Percentiles rank a stretch among this genome's conserved stretches.
Evolutionary conservation across 2,113 vertebrate genomes (phyloP).

Genomic region (Antidorcas marsupialis): DNA sequence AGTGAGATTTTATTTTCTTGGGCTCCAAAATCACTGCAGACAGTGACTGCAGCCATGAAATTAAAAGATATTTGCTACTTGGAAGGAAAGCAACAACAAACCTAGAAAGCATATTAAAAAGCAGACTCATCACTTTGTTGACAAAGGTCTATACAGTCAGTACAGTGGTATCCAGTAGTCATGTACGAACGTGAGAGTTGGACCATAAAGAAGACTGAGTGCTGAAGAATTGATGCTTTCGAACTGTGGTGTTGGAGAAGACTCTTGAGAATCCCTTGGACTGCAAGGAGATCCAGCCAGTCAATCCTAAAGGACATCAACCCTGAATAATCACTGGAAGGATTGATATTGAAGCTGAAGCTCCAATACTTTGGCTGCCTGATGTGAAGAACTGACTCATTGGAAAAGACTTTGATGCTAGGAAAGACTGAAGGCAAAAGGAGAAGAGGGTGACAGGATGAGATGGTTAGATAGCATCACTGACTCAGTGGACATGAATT

Average conservation of each 20-base stretch:
- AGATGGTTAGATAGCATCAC: neutral
- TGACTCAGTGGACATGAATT: neutral
- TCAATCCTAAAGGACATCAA: neutral
- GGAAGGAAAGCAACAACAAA: neutral
- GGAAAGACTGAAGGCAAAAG: neutral
- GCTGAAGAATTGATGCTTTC: neutral
- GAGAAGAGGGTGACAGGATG: neutral
- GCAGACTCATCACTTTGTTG: neutral
- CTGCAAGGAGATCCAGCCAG: neutral
- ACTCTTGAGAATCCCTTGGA: neutral
- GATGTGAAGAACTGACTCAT: neutral
- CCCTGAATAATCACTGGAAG: neutral
- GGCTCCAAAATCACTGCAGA: neutral
- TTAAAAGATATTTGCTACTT: neutral
- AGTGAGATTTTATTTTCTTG: neutral
- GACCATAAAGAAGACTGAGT: neutral
- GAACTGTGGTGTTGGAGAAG: neutral
- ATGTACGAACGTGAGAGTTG: neutral
- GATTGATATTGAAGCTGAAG: neutral
- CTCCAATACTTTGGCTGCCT: neutral
- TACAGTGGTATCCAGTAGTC: neutral
- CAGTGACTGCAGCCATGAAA: neutral
- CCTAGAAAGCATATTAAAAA: neutral
- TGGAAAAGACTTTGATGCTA: neutral
- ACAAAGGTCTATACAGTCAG: neutral